These are phyloP conservation scores for Entelurus aequoreus DNA, from an alignment of 2,113 vertebrate species.

Conservation along the genomic window DNA sequence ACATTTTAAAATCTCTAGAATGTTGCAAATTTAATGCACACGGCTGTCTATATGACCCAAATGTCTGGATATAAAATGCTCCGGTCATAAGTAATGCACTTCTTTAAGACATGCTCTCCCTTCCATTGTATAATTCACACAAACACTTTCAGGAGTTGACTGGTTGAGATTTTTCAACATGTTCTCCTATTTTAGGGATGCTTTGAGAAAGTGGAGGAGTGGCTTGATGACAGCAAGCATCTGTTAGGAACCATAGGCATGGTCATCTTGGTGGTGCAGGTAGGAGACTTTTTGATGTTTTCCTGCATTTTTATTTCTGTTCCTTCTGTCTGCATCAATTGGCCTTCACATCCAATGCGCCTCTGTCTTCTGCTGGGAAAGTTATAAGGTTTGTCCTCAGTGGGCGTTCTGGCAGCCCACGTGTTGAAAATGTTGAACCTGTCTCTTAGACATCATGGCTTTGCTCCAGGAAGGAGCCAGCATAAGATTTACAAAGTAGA, in stretches of 20 bases:
- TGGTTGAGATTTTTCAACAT: constrained; percentile 1
- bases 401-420: constrained; percentile 36
- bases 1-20: constrained; percentile 7
- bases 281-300: constrained; percentile 49
- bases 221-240: constrained; percentile 92
- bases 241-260: constrained; percentile 88
- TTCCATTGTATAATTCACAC: neutral
- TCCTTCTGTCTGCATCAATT: constrained; percentile 15
- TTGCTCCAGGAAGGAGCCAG: constrained; percentile 26
- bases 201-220: constrained; percentile 89
- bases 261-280: constrained; percentile 93
- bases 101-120: constrained; percentile 21
- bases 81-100: constrained; percentile 22
- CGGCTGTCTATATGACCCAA: neutral
- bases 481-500: constrained; percentile 6
- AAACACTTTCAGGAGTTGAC: neutral
- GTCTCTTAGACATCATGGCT: constrained; percentile 40
- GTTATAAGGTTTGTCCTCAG: constrained; percentile 17
- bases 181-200: constrained; percentile 78
- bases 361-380: constrained; percentile 10
- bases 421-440: constrained; percentile 38
- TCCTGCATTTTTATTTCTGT: neutral
- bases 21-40: neutral
- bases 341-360: constrained; percentile 15
- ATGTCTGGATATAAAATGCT: constrained; percentile 19